phyloP scores from a whole-genome alignment of 2,113 vertebrate species.

The Loxodonta africana region DNA sequence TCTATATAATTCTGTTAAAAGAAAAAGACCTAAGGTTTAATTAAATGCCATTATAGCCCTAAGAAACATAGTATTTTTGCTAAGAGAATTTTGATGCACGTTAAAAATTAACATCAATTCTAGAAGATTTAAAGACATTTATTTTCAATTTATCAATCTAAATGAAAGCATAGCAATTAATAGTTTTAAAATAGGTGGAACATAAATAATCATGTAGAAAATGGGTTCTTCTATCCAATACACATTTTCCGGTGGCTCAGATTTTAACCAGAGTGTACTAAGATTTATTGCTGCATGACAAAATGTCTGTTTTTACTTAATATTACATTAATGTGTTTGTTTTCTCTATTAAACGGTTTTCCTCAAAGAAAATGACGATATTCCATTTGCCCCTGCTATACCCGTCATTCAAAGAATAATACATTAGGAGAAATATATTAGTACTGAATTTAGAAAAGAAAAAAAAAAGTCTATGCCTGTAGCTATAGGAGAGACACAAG shows the following conservation, averaged over 20 bases:
- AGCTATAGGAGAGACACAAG: background rate
- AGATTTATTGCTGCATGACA: background rate
- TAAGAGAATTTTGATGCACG: background rate
- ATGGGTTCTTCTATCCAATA: background rate
- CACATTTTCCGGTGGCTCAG: background rate
- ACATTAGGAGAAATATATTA: background rate
- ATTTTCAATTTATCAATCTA: constrained; percentile 2
- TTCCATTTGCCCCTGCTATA: background rate
- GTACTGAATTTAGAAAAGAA: background rate
- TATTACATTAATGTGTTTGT: background rate
- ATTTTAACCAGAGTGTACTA: background rate
- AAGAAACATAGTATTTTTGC: background rate
- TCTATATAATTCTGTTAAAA: background rate
- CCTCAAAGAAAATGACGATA: background rate
- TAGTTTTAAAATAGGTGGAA: background rate
- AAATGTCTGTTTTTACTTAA: background rate
- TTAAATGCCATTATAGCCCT: background rate
- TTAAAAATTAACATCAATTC: background rate
- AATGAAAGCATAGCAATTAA: background rate
- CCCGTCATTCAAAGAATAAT: background rate
- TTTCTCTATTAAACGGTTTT: background rate
- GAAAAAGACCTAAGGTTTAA: background rate
- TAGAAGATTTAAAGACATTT: background rate
- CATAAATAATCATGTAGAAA: background rate
- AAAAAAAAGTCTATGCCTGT: background rate